These are phyloP conservation scores for Onychostruthus taczanowskii DNA, from an alignment of 2,113 vertebrate genomes.

Conservation along the genomic window DNA sequence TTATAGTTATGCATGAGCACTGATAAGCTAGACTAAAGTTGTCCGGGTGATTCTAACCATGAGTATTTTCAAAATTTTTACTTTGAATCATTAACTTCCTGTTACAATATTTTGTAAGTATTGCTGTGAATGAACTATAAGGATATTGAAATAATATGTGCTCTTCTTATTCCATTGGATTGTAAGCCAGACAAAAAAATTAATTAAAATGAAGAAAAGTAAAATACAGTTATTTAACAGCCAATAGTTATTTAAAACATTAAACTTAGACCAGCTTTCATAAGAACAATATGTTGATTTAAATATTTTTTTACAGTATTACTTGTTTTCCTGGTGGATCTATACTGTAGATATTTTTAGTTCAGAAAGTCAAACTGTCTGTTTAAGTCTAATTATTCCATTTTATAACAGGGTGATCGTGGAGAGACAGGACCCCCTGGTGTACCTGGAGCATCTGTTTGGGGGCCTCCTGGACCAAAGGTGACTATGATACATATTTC, in stretches of 20 bases:
- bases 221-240: neutral
- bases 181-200: neutral
- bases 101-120: neutral
- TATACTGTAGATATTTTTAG: neutral
- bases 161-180: neutral
- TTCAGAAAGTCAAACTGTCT: neutral
- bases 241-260: neutral
- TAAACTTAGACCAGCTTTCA: neutral
- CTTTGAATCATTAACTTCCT: neutral
- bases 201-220: neutral
- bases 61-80: neutral
- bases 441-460: conserved; percentile 54
- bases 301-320: neutral
- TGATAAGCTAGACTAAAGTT: neutral
- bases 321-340: neutral
- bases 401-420: conserved; percentile 60
- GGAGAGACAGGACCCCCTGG: conserved; percentile 62
- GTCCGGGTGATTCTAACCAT: neutral
- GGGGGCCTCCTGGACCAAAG: conserved; percentile 70
- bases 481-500: neutral
- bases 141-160: neutral
- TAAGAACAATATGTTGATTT: neutral
- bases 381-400: neutral
- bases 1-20: neutral
- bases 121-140: neutral